Evolutionary conservation across 2,888 invertebrate species (phyloP).

Genomic region (Clunio marinus): DNA sequence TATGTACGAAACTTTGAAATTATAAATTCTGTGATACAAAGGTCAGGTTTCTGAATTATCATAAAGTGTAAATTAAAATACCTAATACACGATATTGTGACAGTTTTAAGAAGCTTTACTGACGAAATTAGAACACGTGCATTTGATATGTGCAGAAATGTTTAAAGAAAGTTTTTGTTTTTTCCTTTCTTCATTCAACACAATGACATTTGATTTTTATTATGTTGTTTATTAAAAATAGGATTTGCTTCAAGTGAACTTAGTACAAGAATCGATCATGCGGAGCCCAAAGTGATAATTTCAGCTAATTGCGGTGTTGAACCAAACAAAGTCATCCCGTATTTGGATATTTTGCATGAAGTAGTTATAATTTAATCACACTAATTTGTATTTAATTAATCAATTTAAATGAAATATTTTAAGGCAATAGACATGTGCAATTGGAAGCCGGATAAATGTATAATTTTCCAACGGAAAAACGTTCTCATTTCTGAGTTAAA

Average conservation of each 20-base stretch:
- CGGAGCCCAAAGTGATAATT: slow-evolving; percentile 81
- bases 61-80: too few species aligned
- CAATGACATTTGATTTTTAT: too few species aligned
- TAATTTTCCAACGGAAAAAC: slow-evolving; percentile 75
- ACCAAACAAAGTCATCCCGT: slow-evolving; percentile 72
- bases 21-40: slow-evolving; percentile 30
- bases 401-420: slow-evolving; percentile 2
- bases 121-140: not conserved
- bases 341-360: slow-evolving; percentile 49
- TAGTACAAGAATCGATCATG: slow-evolving; percentile 79
- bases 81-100: too few species aligned
- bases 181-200: too few species aligned
- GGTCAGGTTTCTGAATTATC: slow-evolving; percentile 32
- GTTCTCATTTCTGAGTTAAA: slow-evolving; percentile 62
- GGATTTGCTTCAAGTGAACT: slow-evolving; percentile 89
- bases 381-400: not conserved
- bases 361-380: slow-evolving; percentile 12
- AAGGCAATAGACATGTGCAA: slow-evolving; percentile 66
- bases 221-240: slow-evolving; percentile 46
- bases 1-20: not conserved
- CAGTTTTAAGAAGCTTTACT: not conserved
- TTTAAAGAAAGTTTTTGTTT: too few species aligned
- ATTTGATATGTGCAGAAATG: too few species aligned
- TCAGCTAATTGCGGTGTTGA: slow-evolving; percentile 90
- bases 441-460: slow-evolving; percentile 71